phyloP scores from a whole-genome alignment of 2,797 vertebrate genomes.

The Lindbergichthys nudifrons region DNA sequence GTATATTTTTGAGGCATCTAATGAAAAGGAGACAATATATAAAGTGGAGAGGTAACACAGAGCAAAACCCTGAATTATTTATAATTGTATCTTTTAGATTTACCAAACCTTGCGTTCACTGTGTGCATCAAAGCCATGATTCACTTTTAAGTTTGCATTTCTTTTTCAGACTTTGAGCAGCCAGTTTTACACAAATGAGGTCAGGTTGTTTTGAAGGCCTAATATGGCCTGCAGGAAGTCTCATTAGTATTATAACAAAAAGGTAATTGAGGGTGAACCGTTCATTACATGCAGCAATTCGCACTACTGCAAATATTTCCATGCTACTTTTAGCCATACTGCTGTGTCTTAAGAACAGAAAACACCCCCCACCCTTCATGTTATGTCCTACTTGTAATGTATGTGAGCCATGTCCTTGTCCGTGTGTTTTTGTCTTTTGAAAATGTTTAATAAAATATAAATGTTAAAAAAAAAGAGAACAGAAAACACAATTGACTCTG shows the following conservation, averaged over 20 bases:
- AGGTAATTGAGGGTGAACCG: background rate
- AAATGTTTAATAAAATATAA: too few relatives aligned
- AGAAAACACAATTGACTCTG: background rate
- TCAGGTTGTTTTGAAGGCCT: background rate
- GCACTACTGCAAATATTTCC: background rate
- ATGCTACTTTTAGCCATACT: background rate
- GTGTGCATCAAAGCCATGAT: rapidly evolving
- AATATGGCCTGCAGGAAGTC: background rate
- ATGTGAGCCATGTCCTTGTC: too few relatives aligned
- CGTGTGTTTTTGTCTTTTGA: too few relatives aligned
- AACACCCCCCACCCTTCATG: too few relatives aligned
- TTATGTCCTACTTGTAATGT: too few relatives aligned
- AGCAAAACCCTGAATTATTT: background rate
- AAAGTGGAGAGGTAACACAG: background rate
- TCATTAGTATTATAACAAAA: background rate
- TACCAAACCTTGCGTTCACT: too few relatives aligned
- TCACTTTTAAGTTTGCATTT: background rate
- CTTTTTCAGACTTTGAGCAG: background rate
- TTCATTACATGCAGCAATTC: background rate
- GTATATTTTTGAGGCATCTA: background rate
- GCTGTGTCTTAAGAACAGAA: background rate
- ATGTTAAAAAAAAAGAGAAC: too few relatives aligned
- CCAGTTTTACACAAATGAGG: background rate
- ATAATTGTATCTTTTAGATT: background rate
- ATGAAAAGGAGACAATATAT: background rate